Base-by-base conservation (phyloP, 2,888 invertebrate genomes). In the Epistrophe eligans region DNA sequence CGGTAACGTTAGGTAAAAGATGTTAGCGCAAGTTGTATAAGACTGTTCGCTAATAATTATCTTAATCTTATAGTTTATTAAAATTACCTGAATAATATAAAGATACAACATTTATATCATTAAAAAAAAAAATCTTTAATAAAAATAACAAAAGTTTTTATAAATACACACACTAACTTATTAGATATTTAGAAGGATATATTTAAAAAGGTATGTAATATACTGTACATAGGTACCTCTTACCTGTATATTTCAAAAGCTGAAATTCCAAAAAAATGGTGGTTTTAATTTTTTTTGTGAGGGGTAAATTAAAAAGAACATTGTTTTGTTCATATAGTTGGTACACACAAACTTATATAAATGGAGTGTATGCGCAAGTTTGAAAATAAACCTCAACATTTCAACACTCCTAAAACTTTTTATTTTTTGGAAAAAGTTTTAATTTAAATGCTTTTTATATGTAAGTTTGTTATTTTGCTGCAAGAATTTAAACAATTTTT, bases 401-500 rank as follows among this genome's bases (percentile, higher is more conserved):
- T 60, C 60, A 60, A 60, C 35, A 60, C 35, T 38, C 17, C 0
- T 60, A 11, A 35, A 38, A 38, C 11, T 17, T 17, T 35, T 58
- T 24, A 24, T 38, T 38, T 60, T 35, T 19, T 17, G 11, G 7
- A 2, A 60, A 38, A 60, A 60, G 60, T 60, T 60, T 38, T 60
- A 60, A 60, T 38, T 60, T 60, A 60, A 60, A 60, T 38, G 38
- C 17, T 60, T 13, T 60, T 38, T 17, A 13, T 38, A 19, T 60
- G 38, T 58, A 19, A 58, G 38, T 58, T 58, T 58, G 58, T 58
- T 35, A 11, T 58, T 38, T 35, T 58, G 38, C 8, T 58, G 19
- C 17, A 38, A 35, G 19, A 38, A 58, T 38, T 58, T 19, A 35
- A 58, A 58, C 38, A 58, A 5, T 17, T 58, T 58, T 58, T 35